Evolutionary conservation across 2,113 vertebrate species (phyloP).

Genomic region (Xiphias gladius): DNA sequence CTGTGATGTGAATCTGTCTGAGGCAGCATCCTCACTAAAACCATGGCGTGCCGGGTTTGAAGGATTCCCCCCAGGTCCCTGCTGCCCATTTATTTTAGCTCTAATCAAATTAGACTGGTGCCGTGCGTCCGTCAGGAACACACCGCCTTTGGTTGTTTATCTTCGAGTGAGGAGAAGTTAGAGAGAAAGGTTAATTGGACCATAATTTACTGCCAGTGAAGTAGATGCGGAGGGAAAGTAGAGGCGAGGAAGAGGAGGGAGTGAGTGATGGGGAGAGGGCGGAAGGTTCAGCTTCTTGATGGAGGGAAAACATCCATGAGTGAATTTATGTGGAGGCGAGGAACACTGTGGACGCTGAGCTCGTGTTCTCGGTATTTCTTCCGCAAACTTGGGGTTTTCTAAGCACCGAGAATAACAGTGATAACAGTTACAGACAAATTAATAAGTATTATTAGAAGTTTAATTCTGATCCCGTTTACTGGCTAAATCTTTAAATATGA

Average conservation of each 20-base stretch:
- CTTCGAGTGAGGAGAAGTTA: constrained; percentile 1
- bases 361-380: too few species aligned
- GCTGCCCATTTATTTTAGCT: constrained; percentile 6
- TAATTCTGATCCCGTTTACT: too few species aligned
- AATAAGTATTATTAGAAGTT: too few species aligned
- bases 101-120: constrained; percentile 18
- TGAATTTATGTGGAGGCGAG: neutral
- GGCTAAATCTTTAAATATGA: too few species aligned
- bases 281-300: neutral
- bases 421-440: too few species aligned
- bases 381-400: too few species aligned
- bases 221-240: constrained; percentile 1
- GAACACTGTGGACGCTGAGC: neutral
- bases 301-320: neutral
- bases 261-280: neutral
- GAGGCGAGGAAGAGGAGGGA: constrained; percentile 4
- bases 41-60: neutral
- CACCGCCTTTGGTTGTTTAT: constrained; percentile 15
- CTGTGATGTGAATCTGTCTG: neutral
- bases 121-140: constrained; percentile 20
- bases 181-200: constrained; percentile 25
- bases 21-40: neutral
- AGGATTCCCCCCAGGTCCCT: neutral
- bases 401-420: too few species aligned
- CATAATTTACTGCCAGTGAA: constrained; percentile 22